Evolutionary conservation across 2,888 invertebrate genomes (phyloP), one percentile per base, ranked within the genome.

Genomic region (Zygothrica quintamaculata): DNA sequence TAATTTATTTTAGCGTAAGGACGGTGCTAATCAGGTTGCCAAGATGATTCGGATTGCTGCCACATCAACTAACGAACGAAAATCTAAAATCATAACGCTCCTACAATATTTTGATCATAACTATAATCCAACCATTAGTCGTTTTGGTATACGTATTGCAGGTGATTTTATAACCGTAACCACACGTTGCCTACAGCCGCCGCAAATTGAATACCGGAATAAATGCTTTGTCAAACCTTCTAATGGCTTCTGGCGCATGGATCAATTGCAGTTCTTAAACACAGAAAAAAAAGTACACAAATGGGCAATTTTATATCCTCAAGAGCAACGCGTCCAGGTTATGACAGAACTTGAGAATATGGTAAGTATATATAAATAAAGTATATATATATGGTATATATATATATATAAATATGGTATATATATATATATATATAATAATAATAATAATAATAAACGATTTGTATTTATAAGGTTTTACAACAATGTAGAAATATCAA

Each of bases 21-120:
- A 99, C 87, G 95, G 94, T 4, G 96, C 97, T 25, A 92, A 89
- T 25, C 98, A 99, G 90, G 96, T 98, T 0, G 92, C 95, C 0
- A 93, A 93, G 0, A 98, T 99, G 97, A 98, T 99, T 50, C 94
- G 92, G 88, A 92, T 93, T 34, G 96, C 99, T 0, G 98, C 99
- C 0, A 95, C 97, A 0, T 93, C 94, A 0, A 96, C 99, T 0
- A 92, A 93, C 6, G 93, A 92, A 8, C 93, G 99, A 15, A 96
- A 96, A 88, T 69, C 90, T 0, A 98, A 97, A 90, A 99, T 99
- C 52, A 93, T 94, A 89, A 93, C 93, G 46, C 58, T 90, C 26
- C 52, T 91, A 0, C 1, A 31, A 1, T 66, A 67, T 48, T 89
- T 90, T 36, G 11, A 87, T 0, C 90, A 90, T 58, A 89, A 90